phyloP scores from a whole-genome alignment of 1,140 invertebrate species.

The Sinonovacula constricta region DNA sequence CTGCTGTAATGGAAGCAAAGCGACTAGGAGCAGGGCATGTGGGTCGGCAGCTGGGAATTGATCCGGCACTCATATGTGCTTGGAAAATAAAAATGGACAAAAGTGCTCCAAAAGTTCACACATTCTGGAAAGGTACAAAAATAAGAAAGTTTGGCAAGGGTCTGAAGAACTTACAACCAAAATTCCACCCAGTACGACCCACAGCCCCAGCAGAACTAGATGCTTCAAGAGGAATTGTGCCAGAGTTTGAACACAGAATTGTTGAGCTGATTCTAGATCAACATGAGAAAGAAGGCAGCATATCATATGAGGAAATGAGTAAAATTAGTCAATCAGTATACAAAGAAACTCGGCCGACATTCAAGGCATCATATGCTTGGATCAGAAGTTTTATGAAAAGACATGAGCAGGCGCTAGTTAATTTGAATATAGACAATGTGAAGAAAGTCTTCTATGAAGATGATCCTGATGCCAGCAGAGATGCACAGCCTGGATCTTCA shows the following conservation, averaged over 20 bases:
- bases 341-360: constrained; percentile 46
- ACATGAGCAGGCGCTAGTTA: constrained; percentile 17
- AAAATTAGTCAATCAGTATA: constrained; percentile 37
- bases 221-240: constrained; percentile 40
- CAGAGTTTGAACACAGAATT: constrained; percentile 49
- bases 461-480: not conserved
- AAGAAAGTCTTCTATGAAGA: constrained; percentile 44
- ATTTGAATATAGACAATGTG: constrained; percentile 48
- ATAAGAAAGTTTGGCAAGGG: constrained; percentile 36
- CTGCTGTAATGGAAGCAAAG: constrained; percentile 32
- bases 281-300: constrained; percentile 46
- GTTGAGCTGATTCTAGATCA: constrained; percentile 39
- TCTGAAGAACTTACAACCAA: not conserved
- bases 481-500: not conserved
- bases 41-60: constrained; percentile 38
- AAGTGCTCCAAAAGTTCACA: constrained; percentile 11
- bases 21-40: constrained; percentile 39
- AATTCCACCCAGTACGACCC: constrained; percentile 13
- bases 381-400: constrained; percentile 49
- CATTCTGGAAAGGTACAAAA: constrained; percentile 49
- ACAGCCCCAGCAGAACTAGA: constrained; percentile 7
- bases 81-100: constrained; percentile 50
- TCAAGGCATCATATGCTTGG: constrained; percentile 50
- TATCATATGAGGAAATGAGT: constrained; percentile 50
- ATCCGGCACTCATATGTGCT: constrained; percentile 41